These are phyloP conservation scores for Neogale vison DNA, from an alignment of 2,113 vertebrate species.

Conservation along the genomic window DNA sequence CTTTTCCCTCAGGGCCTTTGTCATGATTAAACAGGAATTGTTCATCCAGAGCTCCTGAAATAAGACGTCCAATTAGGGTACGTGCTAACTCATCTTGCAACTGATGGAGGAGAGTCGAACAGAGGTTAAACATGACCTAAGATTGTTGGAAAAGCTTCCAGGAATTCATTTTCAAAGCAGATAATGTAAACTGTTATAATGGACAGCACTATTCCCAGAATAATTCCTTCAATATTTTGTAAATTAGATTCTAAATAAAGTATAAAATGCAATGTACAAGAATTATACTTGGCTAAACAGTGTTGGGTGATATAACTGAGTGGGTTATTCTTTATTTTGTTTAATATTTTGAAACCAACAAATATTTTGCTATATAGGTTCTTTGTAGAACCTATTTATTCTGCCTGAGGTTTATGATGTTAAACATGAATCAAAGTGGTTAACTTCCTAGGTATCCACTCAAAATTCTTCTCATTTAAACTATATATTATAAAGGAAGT, in stretches of 20 bases:
- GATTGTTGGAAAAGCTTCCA: not conserved
- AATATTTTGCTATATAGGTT: not conserved
- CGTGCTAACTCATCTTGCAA: slow-evolving; percentile 20
- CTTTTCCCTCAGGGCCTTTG: not conserved
- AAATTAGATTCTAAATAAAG: slow-evolving; percentile 23
- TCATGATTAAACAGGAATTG: slow-evolving; percentile 51
- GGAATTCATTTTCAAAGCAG: slow-evolving; percentile 14
- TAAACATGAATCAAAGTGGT: slow-evolving; percentile 23
- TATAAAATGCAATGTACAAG: not conserved
- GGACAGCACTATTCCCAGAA: not conserved
- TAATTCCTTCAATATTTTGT: slow-evolving; percentile 3
- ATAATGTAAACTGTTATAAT: not conserved
- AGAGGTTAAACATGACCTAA: not conserved
- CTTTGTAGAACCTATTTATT: not conserved
- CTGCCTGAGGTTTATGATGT: not conserved
- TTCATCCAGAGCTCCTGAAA: slow-evolving; percentile 19
- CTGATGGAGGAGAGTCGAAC: not conserved
- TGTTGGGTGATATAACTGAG: not conserved
- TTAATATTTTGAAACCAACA: not conserved
- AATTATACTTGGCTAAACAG: not conserved
- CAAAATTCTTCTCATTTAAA: slow-evolving; percentile 36
- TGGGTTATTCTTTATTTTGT: not conserved
- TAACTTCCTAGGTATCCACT: not conserved
- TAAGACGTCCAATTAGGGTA: not conserved
- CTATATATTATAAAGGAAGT: not conserved